Conservation (phyloP, 2,113 vertebrate genomes). For the Silurus meridionalis region DNA sequence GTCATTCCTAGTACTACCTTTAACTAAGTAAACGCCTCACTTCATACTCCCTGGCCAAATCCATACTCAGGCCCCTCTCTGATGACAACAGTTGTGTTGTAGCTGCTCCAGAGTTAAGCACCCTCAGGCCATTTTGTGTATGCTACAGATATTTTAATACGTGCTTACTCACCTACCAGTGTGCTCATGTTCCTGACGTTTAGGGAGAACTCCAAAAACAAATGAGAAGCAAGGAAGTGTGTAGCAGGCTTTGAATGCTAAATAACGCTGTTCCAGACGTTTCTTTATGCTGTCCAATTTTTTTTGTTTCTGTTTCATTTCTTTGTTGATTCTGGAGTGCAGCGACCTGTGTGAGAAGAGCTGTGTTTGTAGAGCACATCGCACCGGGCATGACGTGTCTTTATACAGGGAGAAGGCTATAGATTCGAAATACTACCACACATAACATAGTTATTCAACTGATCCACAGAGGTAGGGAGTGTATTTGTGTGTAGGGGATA, state of each 20-base stretch:
- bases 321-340: constrained; percentile 33
- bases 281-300: constrained; percentile 6
- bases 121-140: constrained; percentile 62
- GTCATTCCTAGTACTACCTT: constrained; percentile 56
- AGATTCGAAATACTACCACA: neutral
- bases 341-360: constrained; percentile 17
- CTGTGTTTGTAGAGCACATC: neutral
- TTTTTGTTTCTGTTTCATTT: constrained; percentile 30
- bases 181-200: constrained; percentile 20
- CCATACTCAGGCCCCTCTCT: constrained; percentile 18
- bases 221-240: neutral
- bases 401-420: neutral
- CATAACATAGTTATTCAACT: neutral
- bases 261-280: neutral
- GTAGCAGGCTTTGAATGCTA: constrained; percentile 30
- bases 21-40: constrained; percentile 55
- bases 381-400: neutral
- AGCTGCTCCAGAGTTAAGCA: constrained; percentile 42
- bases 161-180: constrained; percentile 57
- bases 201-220: constrained; percentile 47
- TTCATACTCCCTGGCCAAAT: constrained; percentile 50
- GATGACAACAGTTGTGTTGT: constrained; percentile 35
- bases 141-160: constrained; percentile 67
- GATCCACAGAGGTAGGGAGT: neutral
- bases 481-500: neutral